Base-by-base conservation (phyloP, 92 coral and sea anemone genomes). In the Siderastrea siderea region DNA sequence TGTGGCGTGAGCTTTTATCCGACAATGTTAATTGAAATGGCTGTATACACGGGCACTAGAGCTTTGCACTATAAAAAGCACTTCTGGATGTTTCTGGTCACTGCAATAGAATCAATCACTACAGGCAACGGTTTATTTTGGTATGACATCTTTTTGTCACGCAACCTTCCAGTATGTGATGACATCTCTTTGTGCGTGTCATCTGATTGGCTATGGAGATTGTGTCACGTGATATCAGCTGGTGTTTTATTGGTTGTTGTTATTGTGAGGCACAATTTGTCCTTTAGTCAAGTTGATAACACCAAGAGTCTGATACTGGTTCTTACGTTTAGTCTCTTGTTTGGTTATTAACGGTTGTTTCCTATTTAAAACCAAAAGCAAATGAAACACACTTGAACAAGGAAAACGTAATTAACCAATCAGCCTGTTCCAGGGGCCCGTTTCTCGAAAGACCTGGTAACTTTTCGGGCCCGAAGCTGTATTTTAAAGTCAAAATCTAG, bases 111-210 rank as follows among this genome's bases (percentile, higher is more conserved):
- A 26, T 74, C 99, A 96, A 82, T 98, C 98, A 2, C 94, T 96
- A 0, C 97, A 94, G 93, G 96, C 91, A 91, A 70, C 47, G 17
- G 62, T 47, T 50, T 8, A 51, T 12, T 70, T 13, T 10, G 9
- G 17, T 71, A 3, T 26, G 6, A 10, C 26, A 61, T n/a, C 6
- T n/a, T n/a, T n/a, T 6, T 61, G 16, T 7, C 15, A 85, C 26
- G 9, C 4, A 47, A 74, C 19, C n/a, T 8, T 19, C 88, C 91
- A 94, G 93, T 88, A 88, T 12, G 76, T 94, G 99, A 96, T 96
- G 99, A 96, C 93, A 92, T 88, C 87, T 38, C 87, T 90, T 96
- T 94, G 86, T 96, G 99, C 99, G 99, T 95, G 99, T 96, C 96
- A 96, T 96, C 99, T 95, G 99, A 96, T 93, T 88, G 96, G 90